Evolutionary conservation across 2,113 vertebrate species (phyloP).

Genomic region (Sus scrofa): T2T-Sscrofa CM000820.6:42568001-42568500

Average conservation of each 20-base stretch:
- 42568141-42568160: not conserved
- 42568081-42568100: too few relatives aligned
- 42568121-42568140: too few relatives aligned
- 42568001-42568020: too few relatives aligned
- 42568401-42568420: not conserved
- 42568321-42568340: not conserved
- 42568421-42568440: slow-evolving; percentile 49
- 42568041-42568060: too few relatives aligned
- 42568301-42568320: not conserved
- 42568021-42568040: too few relatives aligned
- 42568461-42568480: slow-evolving; percentile 67
- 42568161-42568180: not conserved
- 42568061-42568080: too few relatives aligned
- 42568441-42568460: slow-evolving; percentile 1
- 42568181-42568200: not conserved
- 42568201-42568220: not conserved
- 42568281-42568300: not conserved
- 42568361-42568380: not conserved
- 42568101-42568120: too few relatives aligned
- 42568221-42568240: not conserved
- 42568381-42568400: not conserved
- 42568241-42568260: not conserved
- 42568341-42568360: not conserved
- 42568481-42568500: slow-evolving; percentile 76
- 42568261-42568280: not conserved